These are phyloP conservation scores for Beris chalybata DNA, from an alignment of 2,888 invertebrate species.

Conservation along the genomic window DNA sequence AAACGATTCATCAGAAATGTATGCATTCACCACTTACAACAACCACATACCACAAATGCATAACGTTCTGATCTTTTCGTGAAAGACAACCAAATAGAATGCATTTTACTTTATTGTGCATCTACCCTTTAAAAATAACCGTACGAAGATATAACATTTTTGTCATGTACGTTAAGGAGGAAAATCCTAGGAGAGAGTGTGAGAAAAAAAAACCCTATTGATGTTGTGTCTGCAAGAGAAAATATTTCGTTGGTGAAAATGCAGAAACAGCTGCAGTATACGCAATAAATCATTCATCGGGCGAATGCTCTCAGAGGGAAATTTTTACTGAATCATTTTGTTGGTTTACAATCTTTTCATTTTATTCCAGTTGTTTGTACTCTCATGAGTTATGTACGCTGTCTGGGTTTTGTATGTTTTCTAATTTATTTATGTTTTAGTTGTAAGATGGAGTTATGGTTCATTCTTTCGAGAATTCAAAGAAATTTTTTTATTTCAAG, in stretches of 20 bases:
- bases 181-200: not conserved
- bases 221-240: slow-evolving; percentile 15
- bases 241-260: slow-evolving; percentile 25
- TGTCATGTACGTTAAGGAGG: slow-evolving; percentile 16
- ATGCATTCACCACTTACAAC: too few relatives aligned
- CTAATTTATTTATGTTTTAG: too few relatives aligned
- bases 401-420: too few relatives aligned
- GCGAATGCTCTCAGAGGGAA: slow-evolving; percentile 20
- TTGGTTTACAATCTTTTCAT: slow-evolving; percentile 31
- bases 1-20: too few relatives aligned
- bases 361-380: slow-evolving; percentile 30
- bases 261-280: slow-evolving; percentile 30
- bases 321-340: slow-evolving; percentile 27
- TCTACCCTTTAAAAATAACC: not conserved
- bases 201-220: not conserved
- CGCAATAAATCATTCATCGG: slow-evolving; percentile 33
- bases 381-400: slow-evolving; percentile 28
- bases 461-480: too few relatives aligned
- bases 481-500: too few relatives aligned
- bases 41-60: too few relatives aligned
- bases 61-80: too few relatives aligned
- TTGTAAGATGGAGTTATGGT: too few relatives aligned
- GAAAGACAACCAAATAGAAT: too few relatives aligned
- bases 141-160: slow-evolving; percentile 18
- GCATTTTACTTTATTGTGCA: too few relatives aligned